Conservation (phyloP, 2,888 invertebrate genomes). For the Drosophila nigritarsus region DNA sequence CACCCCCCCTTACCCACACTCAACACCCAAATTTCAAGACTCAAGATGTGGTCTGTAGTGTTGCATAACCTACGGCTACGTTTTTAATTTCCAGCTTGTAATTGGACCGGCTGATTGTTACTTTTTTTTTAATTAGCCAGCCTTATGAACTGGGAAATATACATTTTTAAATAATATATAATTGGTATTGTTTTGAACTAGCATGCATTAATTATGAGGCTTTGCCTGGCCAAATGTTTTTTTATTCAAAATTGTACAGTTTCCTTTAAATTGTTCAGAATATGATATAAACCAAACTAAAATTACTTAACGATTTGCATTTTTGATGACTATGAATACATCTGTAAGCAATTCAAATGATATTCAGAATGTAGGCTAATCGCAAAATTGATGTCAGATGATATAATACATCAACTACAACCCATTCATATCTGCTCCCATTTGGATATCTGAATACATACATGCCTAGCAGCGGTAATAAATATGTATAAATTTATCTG, state of each 20-base stretch:
- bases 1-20: neutral
- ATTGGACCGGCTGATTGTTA: constrained; percentile 35
- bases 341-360: neutral
- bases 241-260: neutral
- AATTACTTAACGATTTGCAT: neutral
- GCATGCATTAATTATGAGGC: neutral
- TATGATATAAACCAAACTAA: neutral
- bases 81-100: constrained; percentile 56
- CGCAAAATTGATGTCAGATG: neutral
- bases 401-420: constrained; percentile 17
- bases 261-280: neutral
- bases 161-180: neutral
- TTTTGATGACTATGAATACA: neutral
- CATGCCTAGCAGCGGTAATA: neutral
- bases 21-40: neutral
- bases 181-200: neutral
- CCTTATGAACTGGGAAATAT: neutral
- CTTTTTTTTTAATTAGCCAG: constrained; percentile 35
- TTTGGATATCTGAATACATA: constrained; percentile 19
- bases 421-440: constrained; percentile 16
- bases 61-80: constrained; percentile 48
- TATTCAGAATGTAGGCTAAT: neutral
- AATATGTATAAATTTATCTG: constrained; percentile 45
- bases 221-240: too few species aligned
- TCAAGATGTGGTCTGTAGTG: constrained; percentile 13